These are phyloP conservation scores for Hypomecis punctinalis DNA, from an alignment of 2,888 invertebrate species.

Conservation along the genomic window DNA sequence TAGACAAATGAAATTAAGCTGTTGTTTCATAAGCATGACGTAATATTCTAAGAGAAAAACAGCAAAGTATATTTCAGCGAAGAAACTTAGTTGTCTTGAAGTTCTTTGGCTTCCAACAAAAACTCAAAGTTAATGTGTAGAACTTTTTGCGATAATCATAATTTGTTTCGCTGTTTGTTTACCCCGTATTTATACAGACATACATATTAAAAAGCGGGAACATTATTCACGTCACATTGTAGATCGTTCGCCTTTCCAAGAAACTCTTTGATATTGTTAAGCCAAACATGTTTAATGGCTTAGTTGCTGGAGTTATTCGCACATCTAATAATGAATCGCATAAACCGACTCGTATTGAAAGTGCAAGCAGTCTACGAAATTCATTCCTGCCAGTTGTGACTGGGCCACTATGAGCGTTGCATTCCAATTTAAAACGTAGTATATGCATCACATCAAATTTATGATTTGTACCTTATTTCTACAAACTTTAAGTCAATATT, in stretches of 20 bases:
- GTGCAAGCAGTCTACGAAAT: conserved; percentile 77
- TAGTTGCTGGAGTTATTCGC: conserved; percentile 50
- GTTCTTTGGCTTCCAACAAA: conserved; percentile 18
- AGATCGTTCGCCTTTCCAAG: conserved; percentile 44
- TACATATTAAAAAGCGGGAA: conserved; percentile 30
- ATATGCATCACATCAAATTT: conserved; percentile 18
- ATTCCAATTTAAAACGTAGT: conserved; percentile 37
- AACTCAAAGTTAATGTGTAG: conserved; percentile 28
- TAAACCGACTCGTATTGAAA: conserved; percentile 72
- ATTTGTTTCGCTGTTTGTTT: conserved; percentile 39
- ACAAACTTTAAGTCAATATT: conserved; percentile 46
- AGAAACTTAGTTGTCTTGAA: conserved; percentile 24
- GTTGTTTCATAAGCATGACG: not conserved
- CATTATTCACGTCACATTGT: conserved; percentile 41
- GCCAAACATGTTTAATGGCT: conserved; percentile 44
- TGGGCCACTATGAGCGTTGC: conserved; percentile 66
- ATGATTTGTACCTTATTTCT: conserved; percentile 45
- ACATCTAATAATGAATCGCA: conserved; percentile 60
- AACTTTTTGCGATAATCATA: conserved; percentile 39
- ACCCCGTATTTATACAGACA: conserved; percentile 25
- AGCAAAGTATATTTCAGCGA: conserved; percentile 4
- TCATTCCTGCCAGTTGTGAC: conserved; percentile 73
- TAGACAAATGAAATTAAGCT: not conserved
- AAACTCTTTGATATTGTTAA: conserved; percentile 48
- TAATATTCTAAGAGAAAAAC: conserved; percentile 11